A percentile compares a stretch with the other conserved stretches of the same genome.
Evolutionary conservation across 1,140 invertebrate species (phyloP).

Genomic region (Drosophila yakuba): DNA sequence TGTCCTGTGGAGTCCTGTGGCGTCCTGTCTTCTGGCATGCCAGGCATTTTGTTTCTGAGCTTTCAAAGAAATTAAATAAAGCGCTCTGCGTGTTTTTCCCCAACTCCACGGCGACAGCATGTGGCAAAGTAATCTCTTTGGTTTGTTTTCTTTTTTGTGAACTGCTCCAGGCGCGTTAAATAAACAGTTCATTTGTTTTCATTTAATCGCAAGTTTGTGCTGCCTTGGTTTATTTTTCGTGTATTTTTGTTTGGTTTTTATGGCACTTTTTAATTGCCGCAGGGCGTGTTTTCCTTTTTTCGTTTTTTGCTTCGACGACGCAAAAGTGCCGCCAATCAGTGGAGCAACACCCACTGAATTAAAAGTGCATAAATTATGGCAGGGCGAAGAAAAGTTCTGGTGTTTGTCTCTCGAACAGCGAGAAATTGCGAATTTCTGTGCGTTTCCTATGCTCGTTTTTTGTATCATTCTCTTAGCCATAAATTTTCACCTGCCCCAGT

Average conservation of each 20-base stretch:
- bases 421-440: conserved; percentile 26
- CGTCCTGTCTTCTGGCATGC: conserved; percentile 61
- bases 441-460: no score
- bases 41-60: conserved; percentile 77
- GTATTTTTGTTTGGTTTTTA: conserved; percentile 39
- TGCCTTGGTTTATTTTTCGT: conserved; percentile 34
- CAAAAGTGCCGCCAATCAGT: conserved; percentile 80
- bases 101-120: conserved; percentile 11
- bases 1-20: conserved; percentile 4
- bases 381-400: conserved; percentile 10
- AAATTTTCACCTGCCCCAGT: conserved; percentile 39
- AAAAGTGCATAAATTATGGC: conserved; percentile 81
- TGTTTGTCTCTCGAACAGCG: conserved; percentile 18
- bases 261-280: conserved; percentile 73
- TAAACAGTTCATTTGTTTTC: conserved; percentile 84
- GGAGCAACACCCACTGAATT: conserved; percentile 79
- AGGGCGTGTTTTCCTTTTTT: conserved; percentile 47
- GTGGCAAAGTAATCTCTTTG: conserved; percentile 50
- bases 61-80: conserved; percentile 84
- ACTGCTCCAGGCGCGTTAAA: conserved; percentile 68
- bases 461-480: conserved; percentile 7
- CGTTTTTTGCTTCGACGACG: conserved; percentile 1
- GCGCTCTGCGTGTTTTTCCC: conserved; percentile 77
- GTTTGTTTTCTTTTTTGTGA: conserved; percentile 6
- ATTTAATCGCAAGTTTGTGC: conserved; percentile 72